Evolutionary conservation across 1,140 invertebrate species (phyloP), one percentile per base, ranked within the genome.

Genomic region (Tetramorium simillimum): DNA sequence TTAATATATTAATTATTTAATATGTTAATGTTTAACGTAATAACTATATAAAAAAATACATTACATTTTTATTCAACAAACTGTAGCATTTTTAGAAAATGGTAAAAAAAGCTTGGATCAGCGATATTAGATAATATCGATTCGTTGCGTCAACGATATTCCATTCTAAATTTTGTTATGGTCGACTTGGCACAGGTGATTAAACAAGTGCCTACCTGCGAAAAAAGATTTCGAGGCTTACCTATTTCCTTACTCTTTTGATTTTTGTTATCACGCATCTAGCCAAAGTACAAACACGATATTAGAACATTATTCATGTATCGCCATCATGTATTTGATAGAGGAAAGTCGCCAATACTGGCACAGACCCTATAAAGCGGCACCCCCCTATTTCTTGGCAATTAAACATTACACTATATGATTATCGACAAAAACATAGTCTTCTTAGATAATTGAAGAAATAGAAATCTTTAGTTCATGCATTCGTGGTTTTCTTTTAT

Each of bases 131-230:
- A 78, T 63, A 63, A 49, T 21, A 49, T 53, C 33, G 14, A 69
- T 56, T 56, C 3, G 46, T 24, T 37, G 28, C 14, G 12, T 16
- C 12, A 33, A 78, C 9, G 3, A 2, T 77, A 62, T 24, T n/a
- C 28, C 75, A 5, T 24, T 65, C n/a, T 51, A 80, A 67, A 81
- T 62, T 37, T 37, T 56, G 62, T 67, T 37, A 67, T 14, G 33
- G 33, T 67, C n/a, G 46, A 33, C 28, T 65, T 37, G 62, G 9
- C 37, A 46, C 62, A 53, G 65, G 14, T 21, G 16, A 21, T 33
- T 40, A n/a, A 37, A 7, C 14, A 53, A 67, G 10, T 80, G 10
- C 2, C 16, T 46, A n/a, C 49, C 0, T 49, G 33, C 14, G 14
- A 18, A 53, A 80, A 78, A 78, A 40, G 0, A 78, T 65, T 65